Conservation (phyloP, 2,888 invertebrate genomes). For the Chalcosyrphus nemorum region DNA sequence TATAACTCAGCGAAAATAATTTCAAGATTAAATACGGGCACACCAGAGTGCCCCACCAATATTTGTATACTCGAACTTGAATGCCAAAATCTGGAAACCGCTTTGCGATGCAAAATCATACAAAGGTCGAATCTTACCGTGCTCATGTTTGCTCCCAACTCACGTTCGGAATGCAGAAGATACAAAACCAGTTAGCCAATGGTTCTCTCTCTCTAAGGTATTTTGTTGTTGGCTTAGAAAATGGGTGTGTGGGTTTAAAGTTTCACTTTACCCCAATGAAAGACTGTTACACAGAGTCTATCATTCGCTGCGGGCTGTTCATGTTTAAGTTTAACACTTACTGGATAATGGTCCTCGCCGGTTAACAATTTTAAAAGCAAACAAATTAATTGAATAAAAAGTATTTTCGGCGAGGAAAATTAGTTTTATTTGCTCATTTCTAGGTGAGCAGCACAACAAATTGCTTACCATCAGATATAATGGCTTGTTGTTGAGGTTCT, state of each 20-base stretch:
- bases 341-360: background rate
- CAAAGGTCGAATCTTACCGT: conserved; percentile 40
- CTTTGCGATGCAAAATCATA: conserved; percentile 49
- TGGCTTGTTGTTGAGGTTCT: background rate
- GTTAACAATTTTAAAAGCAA: background rate
- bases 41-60: no score
- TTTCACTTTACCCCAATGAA: conserved; percentile 31
- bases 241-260: conserved; percentile 5
- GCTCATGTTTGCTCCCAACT: conserved; percentile 13
- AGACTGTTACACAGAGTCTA: conserved; percentile 6
- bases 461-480: background rate
- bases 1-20: background rate
- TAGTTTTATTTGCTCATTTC: background rate
- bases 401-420: background rate
- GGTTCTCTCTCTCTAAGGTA: background rate
- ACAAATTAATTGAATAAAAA: background rate
- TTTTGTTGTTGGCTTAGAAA: background rate
- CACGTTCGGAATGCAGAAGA: conserved; percentile 56
- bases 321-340: conserved; percentile 9
- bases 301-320: background rate
- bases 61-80: background rate
- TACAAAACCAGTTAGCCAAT: conserved; percentile 53
- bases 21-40: background rate
- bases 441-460: background rate
- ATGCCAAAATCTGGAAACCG: background rate